phyloP scores from a whole-genome alignment of 2,797 vertebrate species.

The Sebastes wilsoni region DNA sequence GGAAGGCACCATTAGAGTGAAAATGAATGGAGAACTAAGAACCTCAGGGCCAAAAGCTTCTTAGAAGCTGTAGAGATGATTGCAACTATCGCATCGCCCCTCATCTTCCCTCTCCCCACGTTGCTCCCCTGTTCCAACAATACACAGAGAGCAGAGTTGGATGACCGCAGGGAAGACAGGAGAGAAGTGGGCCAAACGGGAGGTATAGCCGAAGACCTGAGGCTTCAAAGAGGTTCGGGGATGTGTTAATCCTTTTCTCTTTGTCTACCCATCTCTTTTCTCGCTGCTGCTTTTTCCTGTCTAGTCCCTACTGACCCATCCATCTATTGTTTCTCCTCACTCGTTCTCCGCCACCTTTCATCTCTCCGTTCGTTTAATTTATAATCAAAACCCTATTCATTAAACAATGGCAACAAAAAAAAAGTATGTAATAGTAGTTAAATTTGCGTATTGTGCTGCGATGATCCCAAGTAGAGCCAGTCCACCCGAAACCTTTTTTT shows the following conservation, averaged over 20 bases:
- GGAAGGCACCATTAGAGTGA: slow-evolving; percentile 65
- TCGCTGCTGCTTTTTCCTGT: slow-evolving; percentile 16
- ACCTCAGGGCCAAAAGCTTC: slow-evolving; percentile 64
- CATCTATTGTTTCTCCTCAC: slow-evolving; percentile 21
- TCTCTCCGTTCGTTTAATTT: slow-evolving; percentile 33
- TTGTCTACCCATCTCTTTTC: slow-evolving; percentile 39
- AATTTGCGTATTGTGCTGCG: neutral
- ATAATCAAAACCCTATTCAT: slow-evolving; percentile 31
- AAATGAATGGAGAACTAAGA: slow-evolving; percentile 67
- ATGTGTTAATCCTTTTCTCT: slow-evolving; percentile 53
- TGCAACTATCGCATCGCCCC: slow-evolving; percentile 48
- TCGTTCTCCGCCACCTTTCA: slow-evolving; percentile 25
- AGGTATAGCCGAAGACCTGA: slow-evolving; percentile 55
- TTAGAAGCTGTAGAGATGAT: slow-evolving; percentile 67
- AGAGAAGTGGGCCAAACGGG: slow-evolving; percentile 56
- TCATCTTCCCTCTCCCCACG: slow-evolving; percentile 30
- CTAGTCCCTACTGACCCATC: slow-evolving; percentile 16
- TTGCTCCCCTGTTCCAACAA: slow-evolving; percentile 49
- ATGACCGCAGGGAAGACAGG: slow-evolving; percentile 39
- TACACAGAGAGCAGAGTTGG: slow-evolving; percentile 39
- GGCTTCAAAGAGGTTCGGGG: slow-evolving; percentile 54
- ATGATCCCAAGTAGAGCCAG: neutral
- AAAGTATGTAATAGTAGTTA: neutral
- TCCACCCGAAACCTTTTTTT: neutral
- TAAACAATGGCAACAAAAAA: neutral